Evolutionary conservation across 2,113 vertebrate genomes (phyloP).

Genomic region (Scolopax mira): DNA sequence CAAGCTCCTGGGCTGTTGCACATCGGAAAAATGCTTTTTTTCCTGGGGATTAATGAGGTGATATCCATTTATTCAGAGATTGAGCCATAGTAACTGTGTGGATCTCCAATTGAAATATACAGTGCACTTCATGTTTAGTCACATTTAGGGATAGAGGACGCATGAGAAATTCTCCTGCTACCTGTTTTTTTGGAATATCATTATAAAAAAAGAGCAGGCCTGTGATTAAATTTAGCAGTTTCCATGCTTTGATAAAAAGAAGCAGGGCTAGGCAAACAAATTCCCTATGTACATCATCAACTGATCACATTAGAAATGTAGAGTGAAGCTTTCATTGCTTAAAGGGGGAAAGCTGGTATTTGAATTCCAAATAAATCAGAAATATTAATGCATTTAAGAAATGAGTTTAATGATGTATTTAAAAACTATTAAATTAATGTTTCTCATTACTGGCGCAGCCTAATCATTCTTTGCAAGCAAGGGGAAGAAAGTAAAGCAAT

Average conservation of each 20-base stretch:
- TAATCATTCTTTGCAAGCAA: conserved; percentile 41
- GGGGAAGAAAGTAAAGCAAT: conserved; percentile 42
- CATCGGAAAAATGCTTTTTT: not conserved
- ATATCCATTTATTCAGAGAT: not conserved
- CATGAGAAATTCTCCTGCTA: not conserved
- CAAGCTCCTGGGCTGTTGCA: not conserved
- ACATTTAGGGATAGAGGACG: not conserved
- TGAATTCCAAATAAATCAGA: conserved; percentile 43
- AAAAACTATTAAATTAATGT: conserved; percentile 58
- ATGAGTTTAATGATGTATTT: conserved; percentile 66
- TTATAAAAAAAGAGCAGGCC: not conserved
- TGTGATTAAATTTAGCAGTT: not conserved
- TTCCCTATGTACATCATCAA: not conserved
- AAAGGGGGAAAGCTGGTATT: not conserved
- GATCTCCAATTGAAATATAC: not conserved
- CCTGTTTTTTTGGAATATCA: not conserved
- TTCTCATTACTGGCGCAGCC: conserved; percentile 50
- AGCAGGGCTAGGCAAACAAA: not conserved
- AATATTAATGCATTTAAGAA: conserved; percentile 46
- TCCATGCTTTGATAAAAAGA: not conserved
- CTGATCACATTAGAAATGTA: not conserved
- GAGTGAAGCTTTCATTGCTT: not conserved
- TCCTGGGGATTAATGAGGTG: too few relatives aligned
- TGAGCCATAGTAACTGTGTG: rapidly evolving
- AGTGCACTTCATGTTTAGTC: rapidly evolving